Evolutionary conservation across 1,140 invertebrate species (phyloP), one percentile per base, ranked within the genome.

Genomic region (Proctacanthus coquilletti): DNA sequence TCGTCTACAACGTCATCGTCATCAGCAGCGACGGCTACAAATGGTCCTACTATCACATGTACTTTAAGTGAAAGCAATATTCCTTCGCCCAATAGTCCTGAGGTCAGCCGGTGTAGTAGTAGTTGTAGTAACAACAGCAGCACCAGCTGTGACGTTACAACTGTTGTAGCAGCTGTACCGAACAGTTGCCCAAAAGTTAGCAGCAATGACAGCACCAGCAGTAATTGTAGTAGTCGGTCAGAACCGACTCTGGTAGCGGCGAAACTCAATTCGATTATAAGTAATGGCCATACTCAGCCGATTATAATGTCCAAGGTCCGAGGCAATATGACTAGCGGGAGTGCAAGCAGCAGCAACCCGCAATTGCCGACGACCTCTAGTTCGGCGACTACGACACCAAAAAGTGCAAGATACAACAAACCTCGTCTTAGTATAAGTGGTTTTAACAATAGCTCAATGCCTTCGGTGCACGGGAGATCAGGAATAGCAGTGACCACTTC

Each of bases 391-490:
- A 58, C 48, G 34, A 58, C 55, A 10, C 55, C 55, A 10, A 58
- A 58, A 37, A 56, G 53, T 38, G 39, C 46, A 18, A 56, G 56
- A 19, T 56, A 54, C 33, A 43, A 51, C 1, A 58, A 58, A 41
- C 54, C 55, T 1, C 52, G 57, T 3, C 36, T 60, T 2, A 60
- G 52, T 40, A 44, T 60, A 20, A 57, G 50, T 25, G 50, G 56
- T 18, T 51, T 48, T 39, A 45, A 51, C 42, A 53, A 63, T 44
- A 51, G 53, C 31, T 55, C 56, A 5, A 54, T 71, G 42, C 68
- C 69, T 19, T 65, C 68, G 20, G 74, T 78, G 21, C 75, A 78
- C 52, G 74, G 73, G 21, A 65, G 71, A 34, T 63, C 70, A 34
- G 45, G 15, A 39, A 34, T 8, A 64, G 32, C 4, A 27, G 37